A percentile compares a stretch with the other conserved stretches of the same genome.
phyloP scores from a whole-genome alignment of 2,113 vertebrate genomes.

The Lepus americanus region DNA sequence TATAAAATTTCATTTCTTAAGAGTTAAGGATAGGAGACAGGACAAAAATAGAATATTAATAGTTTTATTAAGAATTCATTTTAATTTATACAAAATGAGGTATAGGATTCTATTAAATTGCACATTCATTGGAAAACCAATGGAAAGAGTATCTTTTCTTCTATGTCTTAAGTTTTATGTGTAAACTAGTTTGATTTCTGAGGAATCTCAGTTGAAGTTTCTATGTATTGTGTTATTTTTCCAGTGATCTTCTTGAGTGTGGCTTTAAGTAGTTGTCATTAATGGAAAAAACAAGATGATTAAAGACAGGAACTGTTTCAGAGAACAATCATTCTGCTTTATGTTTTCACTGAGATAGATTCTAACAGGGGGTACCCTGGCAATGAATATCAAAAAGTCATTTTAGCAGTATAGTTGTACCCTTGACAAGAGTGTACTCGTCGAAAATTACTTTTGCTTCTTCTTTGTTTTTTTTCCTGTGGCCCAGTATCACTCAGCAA shows the following conservation, averaged over 20 bases:
- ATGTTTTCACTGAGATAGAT: slow-evolving; percentile 1
- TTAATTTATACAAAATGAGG: slow-evolving; percentile 29
- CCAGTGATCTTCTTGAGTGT: not conserved
- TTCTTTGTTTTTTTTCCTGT: slow-evolving; percentile 16
- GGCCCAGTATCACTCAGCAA: slow-evolving; percentile 1
- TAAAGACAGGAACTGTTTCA: slow-evolving; percentile 32
- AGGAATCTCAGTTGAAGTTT: slow-evolving; percentile 29
- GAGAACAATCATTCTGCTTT: slow-evolving; percentile 18
- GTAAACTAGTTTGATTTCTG: slow-evolving; percentile 29
- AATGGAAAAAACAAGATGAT: slow-evolving; percentile 39
- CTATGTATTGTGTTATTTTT: slow-evolving; percentile 34
- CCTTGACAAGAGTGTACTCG: not conserved
- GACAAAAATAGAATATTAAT: not conserved
- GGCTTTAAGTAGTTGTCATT: not conserved
- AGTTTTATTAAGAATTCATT: not conserved
- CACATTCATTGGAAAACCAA: slow-evolving; percentile 25
- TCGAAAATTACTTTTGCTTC: slow-evolving; percentile 32
- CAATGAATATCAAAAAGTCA: slow-evolving; percentile 31
- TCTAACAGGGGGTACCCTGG: not conserved
- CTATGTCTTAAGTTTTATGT: slow-evolving; percentile 9
- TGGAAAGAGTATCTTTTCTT: not conserved
- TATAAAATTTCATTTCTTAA: slow-evolving; percentile 58
- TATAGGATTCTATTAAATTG: slow-evolving; percentile 28
- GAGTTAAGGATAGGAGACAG: not conserved
- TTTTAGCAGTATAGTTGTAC: slow-evolving; percentile 39